Evolutionary conservation across 2,113 vertebrate species (phyloP).

Genomic region (Xenopus laevis): DNA sequence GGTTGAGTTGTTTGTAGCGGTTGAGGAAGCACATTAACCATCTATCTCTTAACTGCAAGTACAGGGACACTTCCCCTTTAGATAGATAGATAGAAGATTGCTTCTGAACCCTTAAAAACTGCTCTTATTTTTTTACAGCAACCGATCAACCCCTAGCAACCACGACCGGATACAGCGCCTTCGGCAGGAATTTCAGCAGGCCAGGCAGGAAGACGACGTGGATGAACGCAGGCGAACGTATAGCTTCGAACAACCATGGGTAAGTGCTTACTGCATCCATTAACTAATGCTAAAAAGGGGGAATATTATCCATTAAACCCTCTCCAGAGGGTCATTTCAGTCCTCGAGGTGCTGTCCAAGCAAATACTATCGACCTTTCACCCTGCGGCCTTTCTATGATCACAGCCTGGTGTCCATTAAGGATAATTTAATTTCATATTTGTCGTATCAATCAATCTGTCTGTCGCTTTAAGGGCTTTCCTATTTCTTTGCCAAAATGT

Average conservation of each 20-base stretch:
- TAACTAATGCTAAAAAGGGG: neutral
- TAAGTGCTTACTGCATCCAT: conserved; percentile 61
- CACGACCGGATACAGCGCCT: conserved; percentile 96
- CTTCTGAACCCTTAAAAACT: too few relatives aligned
- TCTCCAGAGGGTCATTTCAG: conserved; percentile 28
- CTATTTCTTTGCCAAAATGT: conserved; percentile 26
- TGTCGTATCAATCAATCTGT: conserved; percentile 59
- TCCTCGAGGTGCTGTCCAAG: conserved; percentile 7
- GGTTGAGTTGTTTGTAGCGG: too few relatives aligned
- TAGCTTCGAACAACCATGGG: conserved; percentile 91
- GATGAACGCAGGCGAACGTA: conserved; percentile 83
- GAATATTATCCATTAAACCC: conserved; percentile 19
- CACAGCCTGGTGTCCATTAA: conserved; percentile 56
- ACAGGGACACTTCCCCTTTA: too few relatives aligned
- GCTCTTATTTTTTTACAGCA: conserved; percentile 59
- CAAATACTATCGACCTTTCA: conserved; percentile 50
- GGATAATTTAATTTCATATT: conserved; percentile 61
- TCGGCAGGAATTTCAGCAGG: conserved; percentile 90
- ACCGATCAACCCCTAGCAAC: conserved; percentile 86
- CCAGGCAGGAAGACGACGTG: conserved; percentile 80
- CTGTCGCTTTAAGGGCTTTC: conserved; percentile 47
- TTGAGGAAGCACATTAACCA: too few relatives aligned
- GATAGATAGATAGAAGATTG: too few relatives aligned
- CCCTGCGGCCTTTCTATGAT: conserved; percentile 58
- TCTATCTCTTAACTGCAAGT: too few relatives aligned